Evolutionary conservation across 1,140 invertebrate species (phyloP), one percentile per base, ranked within the genome.

Genomic region (Macrocentrus cingulum): DNA sequence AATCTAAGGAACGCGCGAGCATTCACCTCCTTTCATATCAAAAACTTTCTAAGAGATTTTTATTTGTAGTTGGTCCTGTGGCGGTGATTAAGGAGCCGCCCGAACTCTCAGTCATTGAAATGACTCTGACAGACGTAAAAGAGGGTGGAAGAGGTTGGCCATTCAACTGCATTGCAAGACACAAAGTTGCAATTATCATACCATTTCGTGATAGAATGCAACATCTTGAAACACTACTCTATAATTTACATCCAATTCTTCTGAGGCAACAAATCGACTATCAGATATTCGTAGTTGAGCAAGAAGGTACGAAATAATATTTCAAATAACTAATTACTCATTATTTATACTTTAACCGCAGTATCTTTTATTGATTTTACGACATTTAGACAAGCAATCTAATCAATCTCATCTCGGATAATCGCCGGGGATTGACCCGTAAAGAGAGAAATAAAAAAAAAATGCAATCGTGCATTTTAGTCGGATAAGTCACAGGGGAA

Each of bases 221-320:
- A 61, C 95, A 98, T 79, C 83, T 98, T 34, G 83, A 86, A 51
- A 83, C 88, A 44, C 90, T 97, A 68, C 81, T 96, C 6, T 87
- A 90, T 67, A 91, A 96, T 77, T 87, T 98, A 70, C 93, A 97
- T 78, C 92, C 93, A 18, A 89, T 97, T 64, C 81, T 98, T 22
- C 88, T 92, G 76, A 86, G 88, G 60, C 95, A 98, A 77, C 88
- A 92, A 76, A 84, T 97, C 49, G 91, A 95, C 69, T 98, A 98
- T 80, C 88, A 89, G 61, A 94, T 98, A 66, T 95, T 92, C 76
- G 86, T 98, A n/a, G 84, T 97, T n/a, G 95, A 98, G 79, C 95
- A 97, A 77, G 83, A 83, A 76, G 87, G 86, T 87, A 29, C 9
- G 9, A 5, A 9, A 68, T 71, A 64, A 23, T 18, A 7, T 15